These are phyloP conservation scores for Netelia virgata DNA, from an alignment of 2,888 invertebrate species.

Conservation along the genomic window DNA sequence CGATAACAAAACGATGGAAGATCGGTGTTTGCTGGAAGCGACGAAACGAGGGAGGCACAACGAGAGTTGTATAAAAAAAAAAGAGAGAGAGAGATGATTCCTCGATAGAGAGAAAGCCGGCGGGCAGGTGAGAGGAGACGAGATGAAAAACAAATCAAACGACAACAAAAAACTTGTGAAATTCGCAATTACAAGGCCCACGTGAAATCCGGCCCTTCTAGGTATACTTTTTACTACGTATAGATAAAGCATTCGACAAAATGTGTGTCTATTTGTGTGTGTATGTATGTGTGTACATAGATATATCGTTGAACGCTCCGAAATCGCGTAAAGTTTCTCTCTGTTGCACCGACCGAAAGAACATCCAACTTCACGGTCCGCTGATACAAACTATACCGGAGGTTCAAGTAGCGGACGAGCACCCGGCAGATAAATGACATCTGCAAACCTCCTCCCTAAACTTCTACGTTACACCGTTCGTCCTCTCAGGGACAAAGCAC, in stretches of 20 bases:
- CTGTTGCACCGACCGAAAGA: slow-evolving; percentile 61
- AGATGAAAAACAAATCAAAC: slow-evolving; percentile 50
- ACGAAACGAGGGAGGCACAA: slow-evolving; percentile 4
- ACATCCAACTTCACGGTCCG: slow-evolving; percentile 70
- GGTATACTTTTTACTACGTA: neutral
- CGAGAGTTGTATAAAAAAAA: neutral
- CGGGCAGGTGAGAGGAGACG: slow-evolving; percentile 50
- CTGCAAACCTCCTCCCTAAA: slow-evolving; percentile 62
- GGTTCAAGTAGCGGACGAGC: slow-evolving; percentile 64
- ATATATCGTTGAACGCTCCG: slow-evolving; percentile 24
- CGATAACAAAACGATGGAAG: slow-evolving; percentile 12
- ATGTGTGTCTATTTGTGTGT: neutral
- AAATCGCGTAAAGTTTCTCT: slow-evolving; percentile 63
- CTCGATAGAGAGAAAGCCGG: slow-evolving; percentile 24
- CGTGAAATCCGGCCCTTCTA: slow-evolving; percentile 37
- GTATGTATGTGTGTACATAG: neutral
- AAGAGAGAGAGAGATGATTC: neutral
- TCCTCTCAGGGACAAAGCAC: slow-evolving; percentile 40
- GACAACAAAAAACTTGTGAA: slow-evolving; percentile 41
- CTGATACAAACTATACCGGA: slow-evolving; percentile 64
- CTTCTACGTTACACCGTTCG: neutral
- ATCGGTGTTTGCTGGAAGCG: slow-evolving; percentile 36
- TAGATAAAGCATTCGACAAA: neutral
- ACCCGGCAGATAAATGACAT: slow-evolving; percentile 67
- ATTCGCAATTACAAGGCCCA: slow-evolving; percentile 65